phyloP scores from a whole-genome alignment of 2,888 invertebrate species.

The Amaurobius ferox region DNA sequence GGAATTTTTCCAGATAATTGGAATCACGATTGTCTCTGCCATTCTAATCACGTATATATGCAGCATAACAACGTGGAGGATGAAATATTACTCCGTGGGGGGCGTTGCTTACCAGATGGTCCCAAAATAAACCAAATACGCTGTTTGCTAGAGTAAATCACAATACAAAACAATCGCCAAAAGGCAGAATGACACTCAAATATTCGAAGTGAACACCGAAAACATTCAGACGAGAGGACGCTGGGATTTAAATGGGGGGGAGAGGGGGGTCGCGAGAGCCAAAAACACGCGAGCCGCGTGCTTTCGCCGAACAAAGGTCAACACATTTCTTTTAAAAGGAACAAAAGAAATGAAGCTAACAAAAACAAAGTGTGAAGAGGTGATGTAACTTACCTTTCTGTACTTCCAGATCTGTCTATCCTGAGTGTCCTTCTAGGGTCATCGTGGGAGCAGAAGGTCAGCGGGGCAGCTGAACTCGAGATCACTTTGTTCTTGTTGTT shows the following conservation, averaged over 20 bases:
- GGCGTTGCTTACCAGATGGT: background rate
- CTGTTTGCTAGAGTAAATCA: background rate
- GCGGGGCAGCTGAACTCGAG: conserved; percentile 29
- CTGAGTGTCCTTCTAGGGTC: conserved; percentile 50
- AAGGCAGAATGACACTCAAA: background rate
- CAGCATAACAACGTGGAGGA: background rate
- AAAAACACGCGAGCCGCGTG: background rate
- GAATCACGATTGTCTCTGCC: background rate
- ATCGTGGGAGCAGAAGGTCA: conserved; percentile 39
- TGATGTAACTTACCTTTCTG: conserved; percentile 38
- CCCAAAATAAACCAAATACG: background rate
- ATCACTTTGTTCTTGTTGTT: conserved; percentile 22
- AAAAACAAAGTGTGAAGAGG: conserved; percentile 1
- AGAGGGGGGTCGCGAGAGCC: background rate
- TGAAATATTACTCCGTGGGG: background rate
- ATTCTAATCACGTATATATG: background rate
- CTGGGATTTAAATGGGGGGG: background rate
- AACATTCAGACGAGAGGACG: background rate
- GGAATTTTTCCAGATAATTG: background rate
- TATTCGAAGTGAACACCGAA: background rate
- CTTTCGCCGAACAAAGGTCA: conserved; percentile 15
- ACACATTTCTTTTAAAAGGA: background rate
- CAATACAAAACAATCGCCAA: background rate
- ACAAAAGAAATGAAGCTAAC: background rate
- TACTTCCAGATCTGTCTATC: conserved; percentile 54